Base-by-base conservation (phyloP, 2,888 invertebrate genomes). In the Drosophila subsilvestris region DNA sequence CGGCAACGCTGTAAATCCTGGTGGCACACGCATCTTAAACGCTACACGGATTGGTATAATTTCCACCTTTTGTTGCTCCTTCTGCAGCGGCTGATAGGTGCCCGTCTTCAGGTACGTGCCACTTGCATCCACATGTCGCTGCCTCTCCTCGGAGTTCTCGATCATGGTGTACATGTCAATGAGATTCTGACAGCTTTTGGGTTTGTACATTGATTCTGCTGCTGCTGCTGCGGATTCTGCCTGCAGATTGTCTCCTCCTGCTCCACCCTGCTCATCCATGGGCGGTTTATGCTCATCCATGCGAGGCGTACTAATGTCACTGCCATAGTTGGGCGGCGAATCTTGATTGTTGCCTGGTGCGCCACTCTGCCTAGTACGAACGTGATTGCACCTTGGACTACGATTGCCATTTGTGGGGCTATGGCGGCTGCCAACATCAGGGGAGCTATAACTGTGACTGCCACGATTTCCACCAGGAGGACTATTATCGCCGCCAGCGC, bases 21-120 rank as follows among this genome's bases (percentile, higher is more conserved):
- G 18, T 37, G 12, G 43, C 55, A 17, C 5, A 12, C 14, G n/a
- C 4, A 18, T 29, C 27, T 12, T 14, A 25, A 10, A 55, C 20
- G 4, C 17, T 44, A 9, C 9, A 8, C 37, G 47, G 18, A 20
- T 1, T 17, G 54, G 57, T 2, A 20, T 25, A 17, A 8, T 12
- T 25, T 18, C 12, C 8, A 61, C 66, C 1, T 72, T 62, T 12
- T 67, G 5, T 9, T 67, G 5, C 9, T 90, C 88, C 59, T 89
- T 91, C 59, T 89, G 86, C 8, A 91, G 84, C 0, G 92, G 92
- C 67, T 90, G 90, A 72, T 92, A 92, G 17, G 91, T 90, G 45
- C 92, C 92, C 1, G 92, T 91, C 45, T 91, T 92, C 9, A 92
- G 80, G 54, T 92, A 92, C 0, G 91, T 91, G 0, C 92, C 92